phyloP scores from a whole-genome alignment of 2,888 invertebrate species.

The Ectemnius continuus region DNA sequence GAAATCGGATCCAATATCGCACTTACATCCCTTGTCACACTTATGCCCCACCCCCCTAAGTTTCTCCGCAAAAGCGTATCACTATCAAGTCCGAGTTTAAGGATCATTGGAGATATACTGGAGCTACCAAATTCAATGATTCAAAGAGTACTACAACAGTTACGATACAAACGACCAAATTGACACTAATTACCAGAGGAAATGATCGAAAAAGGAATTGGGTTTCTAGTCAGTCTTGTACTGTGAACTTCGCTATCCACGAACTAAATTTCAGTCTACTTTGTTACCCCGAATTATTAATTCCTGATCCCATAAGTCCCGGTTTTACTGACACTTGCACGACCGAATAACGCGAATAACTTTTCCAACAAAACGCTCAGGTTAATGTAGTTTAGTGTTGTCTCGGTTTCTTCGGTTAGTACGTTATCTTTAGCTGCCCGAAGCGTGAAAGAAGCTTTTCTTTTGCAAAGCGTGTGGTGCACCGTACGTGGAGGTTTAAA shows the following conservation, averaged over 20 bases:
- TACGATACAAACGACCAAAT: conserved; percentile 9
- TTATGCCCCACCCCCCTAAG: conserved; percentile 74
- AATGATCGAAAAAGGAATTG: neutral
- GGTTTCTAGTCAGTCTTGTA: conserved; percentile 18
- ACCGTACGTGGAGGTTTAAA: conserved; percentile 48
- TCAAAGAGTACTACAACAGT: conserved; percentile 23
- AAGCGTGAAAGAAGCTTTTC: conserved; percentile 56
- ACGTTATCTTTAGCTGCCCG: conserved; percentile 44
- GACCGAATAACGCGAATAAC: conserved; percentile 1
- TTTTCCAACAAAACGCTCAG: conserved; percentile 55
- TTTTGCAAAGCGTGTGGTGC: conserved; percentile 47
- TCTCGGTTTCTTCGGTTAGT: conserved; percentile 41
- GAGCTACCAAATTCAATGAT: conserved; percentile 27
- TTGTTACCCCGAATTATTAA: neutral
- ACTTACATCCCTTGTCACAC: conserved; percentile 77
- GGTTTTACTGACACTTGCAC: too few species aligned
- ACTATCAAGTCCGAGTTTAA: conserved; percentile 43
- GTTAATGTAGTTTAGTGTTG: conserved; percentile 46
- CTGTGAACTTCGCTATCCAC: conserved; percentile 11
- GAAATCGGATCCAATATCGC: conserved; percentile 52
- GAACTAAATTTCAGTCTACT: conserved; percentile 20
- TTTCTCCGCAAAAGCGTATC: conserved; percentile 60
- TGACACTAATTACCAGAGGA: neutral
- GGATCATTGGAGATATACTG: conserved; percentile 26
- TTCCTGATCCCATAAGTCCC: neutral